phyloP scores from a whole-genome alignment of 92 coral and sea anemone species.

The Hydrozoanthus gracilis region DNA sequence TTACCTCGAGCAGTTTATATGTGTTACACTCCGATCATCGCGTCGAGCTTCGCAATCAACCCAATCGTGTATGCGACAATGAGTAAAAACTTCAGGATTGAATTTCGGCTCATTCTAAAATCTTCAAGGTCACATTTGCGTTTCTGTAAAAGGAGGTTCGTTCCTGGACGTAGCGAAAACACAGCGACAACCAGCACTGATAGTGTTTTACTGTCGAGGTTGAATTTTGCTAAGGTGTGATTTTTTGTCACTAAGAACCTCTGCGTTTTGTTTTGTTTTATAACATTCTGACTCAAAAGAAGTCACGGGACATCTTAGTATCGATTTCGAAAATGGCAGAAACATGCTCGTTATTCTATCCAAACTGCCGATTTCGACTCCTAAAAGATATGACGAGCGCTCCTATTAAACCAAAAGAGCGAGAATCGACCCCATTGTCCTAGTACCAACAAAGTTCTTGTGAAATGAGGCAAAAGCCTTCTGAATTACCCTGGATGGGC shows the following conservation, averaged over 20 bases:
- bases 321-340: no score
- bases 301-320: no score
- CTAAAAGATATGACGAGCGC: not conserved
- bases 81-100: not conserved
- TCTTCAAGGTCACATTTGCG: not conserved
- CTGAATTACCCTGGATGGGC: not conserved
- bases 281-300: no score
- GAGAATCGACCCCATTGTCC: not conserved
- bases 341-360: no score
- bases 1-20: not conserved
- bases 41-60: conserved; percentile 2
- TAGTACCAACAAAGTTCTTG: not conserved
- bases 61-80: conserved; percentile 4
- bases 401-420: not conserved
- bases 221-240: no score
- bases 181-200: not conserved
- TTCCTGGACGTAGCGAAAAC: not conserved
- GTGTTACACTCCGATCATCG: conserved; percentile 2
- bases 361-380: not conserved
- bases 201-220: not conserved
- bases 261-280: no score
- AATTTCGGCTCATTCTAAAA: not conserved
- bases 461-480: not conserved
- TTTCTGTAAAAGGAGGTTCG: not conserved
- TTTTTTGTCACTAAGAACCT: no score